Base-by-base conservation (phyloP, 2,797 vertebrate species). In the Malacoctenus gilli region DNA sequence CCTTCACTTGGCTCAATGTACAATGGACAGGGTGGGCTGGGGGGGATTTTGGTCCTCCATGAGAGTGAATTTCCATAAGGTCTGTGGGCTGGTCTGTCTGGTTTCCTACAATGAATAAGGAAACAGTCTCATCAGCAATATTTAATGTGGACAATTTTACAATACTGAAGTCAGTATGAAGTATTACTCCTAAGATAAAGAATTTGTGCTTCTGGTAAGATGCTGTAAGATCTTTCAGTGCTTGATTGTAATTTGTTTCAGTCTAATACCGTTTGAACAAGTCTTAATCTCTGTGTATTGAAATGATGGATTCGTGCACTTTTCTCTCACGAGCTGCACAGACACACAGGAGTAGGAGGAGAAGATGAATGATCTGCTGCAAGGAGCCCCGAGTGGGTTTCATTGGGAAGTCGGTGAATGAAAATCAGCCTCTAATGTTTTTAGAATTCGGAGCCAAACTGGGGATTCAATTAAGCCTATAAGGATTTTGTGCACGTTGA, bases 61-160 rank as follows among this genome's bases (percentile, higher is more conserved):
- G 20, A 58, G 58, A 61, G 30, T 22, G 4, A 36, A 48, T 50
- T 47, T 50, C 23, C 14, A 40, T 2, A 2, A 18, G 7, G 15
- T 28, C 11, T 15, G 40, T 14, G 44, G 18, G 5, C 5, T 16
- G 31, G 4, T 1, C 1, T 14, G 25, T 12, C 18, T 41, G n/a
- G n/a, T n/a, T n/a, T n/a, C n/a, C 13, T 23, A 59, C 22, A 30
- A 36, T 11, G 4, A n/a, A n/a, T n/a, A n/a, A n/a, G n/a, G n/a
- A n/a, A n/a, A n/a, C n/a, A n/a, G n/a, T n/a, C n/a, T n/a, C n/a
- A n/a, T n/a, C n/a, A n/a, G n/a, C n/a, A n/a, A n/a, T n/a, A n/a
- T n/a, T n/a, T n/a, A n/a, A n/a, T n/a, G n/a, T n/a, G n/a, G n/a
- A n/a, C n/a, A n/a, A n/a, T n/a, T n/a, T n/a, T n/a, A n/a, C n/a